Conservation (phyloP, 1,140 invertebrate species). For the Cyphomyrmex costatus region DNA sequence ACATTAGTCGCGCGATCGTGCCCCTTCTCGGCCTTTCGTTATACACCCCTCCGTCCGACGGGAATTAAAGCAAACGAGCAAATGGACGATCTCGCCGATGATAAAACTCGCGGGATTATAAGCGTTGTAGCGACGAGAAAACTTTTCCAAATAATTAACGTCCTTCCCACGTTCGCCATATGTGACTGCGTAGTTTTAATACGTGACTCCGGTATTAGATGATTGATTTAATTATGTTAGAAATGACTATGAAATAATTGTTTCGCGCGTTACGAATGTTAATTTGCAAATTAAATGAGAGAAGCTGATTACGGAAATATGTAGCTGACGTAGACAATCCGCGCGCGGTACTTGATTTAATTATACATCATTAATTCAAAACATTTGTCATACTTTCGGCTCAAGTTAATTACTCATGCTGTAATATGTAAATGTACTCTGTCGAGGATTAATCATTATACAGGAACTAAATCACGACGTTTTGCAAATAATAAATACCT, state of each 20-base stretch:
- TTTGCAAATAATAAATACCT: conserved; percentile 64
- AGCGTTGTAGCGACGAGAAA: neutral
- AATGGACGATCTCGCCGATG: conserved; percentile 44
- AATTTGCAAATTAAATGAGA: conserved; percentile 66
- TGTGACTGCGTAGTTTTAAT: conserved; percentile 35
- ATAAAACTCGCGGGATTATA: conserved; percentile 50
- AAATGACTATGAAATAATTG: conserved; percentile 61
- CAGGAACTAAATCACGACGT: conserved; percentile 56
- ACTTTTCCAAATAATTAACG: conserved; percentile 22
- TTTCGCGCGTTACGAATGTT: conserved; percentile 62
- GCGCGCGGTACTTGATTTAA: conserved; percentile 59
- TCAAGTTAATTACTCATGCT: conserved; percentile 65
- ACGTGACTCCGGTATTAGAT: conserved; percentile 20
- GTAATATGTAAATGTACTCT: conserved; percentile 65
- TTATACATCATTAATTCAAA: conserved; percentile 65
- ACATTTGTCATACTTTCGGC: conserved; percentile 65
- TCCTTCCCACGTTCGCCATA: conserved; percentile 5
- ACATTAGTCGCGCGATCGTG: conserved; percentile 78
- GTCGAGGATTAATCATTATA: conserved; percentile 62
- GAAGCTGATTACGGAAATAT: conserved; percentile 64
- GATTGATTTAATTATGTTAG: conserved; percentile 60
- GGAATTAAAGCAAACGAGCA: conserved; percentile 19
- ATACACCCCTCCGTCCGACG: conserved; percentile 1
- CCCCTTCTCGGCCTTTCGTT: conserved; percentile 46
- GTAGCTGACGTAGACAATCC: conserved; percentile 63